Evolutionary conservation across 2,113 vertebrate genomes (phyloP), one percentile per base, ranked within the genome.

Genomic region (Parotia lawesii): DNA sequence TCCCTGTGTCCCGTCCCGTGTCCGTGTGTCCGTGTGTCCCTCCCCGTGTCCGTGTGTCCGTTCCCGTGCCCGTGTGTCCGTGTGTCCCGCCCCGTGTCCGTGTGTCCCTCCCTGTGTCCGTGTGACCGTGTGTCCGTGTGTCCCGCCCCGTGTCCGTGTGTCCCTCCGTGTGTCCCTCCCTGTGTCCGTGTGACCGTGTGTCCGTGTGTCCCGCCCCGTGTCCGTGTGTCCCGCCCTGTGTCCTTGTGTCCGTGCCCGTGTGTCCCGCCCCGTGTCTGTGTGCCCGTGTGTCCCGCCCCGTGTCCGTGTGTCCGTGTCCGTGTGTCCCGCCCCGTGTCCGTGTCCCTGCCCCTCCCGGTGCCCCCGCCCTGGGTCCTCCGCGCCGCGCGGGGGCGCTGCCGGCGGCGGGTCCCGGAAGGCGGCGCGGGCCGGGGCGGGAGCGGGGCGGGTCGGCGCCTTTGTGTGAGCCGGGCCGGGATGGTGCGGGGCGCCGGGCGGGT

Each of bases 51-150:
- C 35, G 9, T 37, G 35, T 37, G 35, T 37, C 35, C 35, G n/a
- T n/a, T n/a, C n/a, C n/a, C n/a, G n/a, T n/a, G n/a, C n/a, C n/a
- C n/a, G 35, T 37, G 35, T 37, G 35, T 37, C 35, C 35, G 35
- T 37, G 15, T 40, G 23, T 40, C n/a, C 20, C 33, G 9, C 9
- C 33, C 33, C 15, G 5, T 67, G 50, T 14, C 44, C 9, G 1
- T 18, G 8, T 23, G 51, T 57, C n/a, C 48, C 5, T 1, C 1
- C 4, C 20, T 1, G 3, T 53, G 37, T 11, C 14, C 31, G 1
- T 1, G 3, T 53, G 37, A 8, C 14, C 31, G 1, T 9, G 15
- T 37, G 57, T 20, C 19, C 37, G 37, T 37, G 37, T 37, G 37
- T 37, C 37, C 37, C 37, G 37, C 37, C 37, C 37, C 37, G 37